phyloP scores from a whole-genome alignment of 2,888 invertebrate species.

The Abrostola triplasia region DNA sequence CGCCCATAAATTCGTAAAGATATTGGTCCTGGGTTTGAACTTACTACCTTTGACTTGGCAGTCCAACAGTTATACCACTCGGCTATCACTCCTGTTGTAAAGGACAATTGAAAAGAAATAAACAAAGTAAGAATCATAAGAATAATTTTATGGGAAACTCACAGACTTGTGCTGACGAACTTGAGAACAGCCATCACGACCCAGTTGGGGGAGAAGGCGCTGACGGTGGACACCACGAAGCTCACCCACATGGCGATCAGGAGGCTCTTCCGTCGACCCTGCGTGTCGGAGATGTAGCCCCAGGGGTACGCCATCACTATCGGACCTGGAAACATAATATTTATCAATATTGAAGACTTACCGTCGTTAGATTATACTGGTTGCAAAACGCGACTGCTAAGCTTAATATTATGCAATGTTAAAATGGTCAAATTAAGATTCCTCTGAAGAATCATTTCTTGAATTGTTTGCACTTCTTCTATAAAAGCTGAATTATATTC shows the following conservation, averaged over 20 bases:
- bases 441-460: too few species aligned
- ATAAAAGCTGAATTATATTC: too few species aligned
- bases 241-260: conserved; percentile 63
- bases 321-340: conserved; percentile 60
- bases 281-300: conserved; percentile 74
- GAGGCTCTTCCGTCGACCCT: conserved; percentile 65
- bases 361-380: too few species aligned
- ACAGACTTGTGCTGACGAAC: conserved; percentile 70
- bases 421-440: too few species aligned
- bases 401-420: too few species aligned
- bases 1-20: too few species aligned
- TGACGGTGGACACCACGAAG: conserved; percentile 59
- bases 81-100: too few species aligned
- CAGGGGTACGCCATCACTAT: conserved; percentile 71
- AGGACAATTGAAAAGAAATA: too few species aligned
- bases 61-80: background rate
- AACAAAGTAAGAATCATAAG: background rate
- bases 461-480: too few species aligned
- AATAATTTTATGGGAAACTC: conserved; percentile 31
- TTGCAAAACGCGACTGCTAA: too few species aligned
- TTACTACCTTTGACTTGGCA: background rate
- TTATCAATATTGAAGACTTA: too few species aligned
- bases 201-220: conserved; percentile 73
- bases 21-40: background rate
- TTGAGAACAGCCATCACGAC: conserved; percentile 67